These are phyloP conservation scores for Spilosoma lubricipeda DNA, from an alignment of 2,888 invertebrate genomes.

Conservation along the genomic window DNA sequence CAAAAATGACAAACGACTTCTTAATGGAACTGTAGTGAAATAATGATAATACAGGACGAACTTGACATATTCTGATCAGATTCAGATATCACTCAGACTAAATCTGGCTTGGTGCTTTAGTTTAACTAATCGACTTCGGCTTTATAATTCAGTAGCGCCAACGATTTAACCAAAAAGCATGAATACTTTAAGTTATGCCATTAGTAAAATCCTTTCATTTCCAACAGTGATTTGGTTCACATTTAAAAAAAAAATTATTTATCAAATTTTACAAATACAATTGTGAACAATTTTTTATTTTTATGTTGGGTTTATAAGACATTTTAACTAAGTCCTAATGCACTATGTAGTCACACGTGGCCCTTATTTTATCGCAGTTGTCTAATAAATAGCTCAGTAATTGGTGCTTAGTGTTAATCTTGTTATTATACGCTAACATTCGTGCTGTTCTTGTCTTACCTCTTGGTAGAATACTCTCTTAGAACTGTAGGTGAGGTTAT, in stretches of 20 bases:
- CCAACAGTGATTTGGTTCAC: not conserved
- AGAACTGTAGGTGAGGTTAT: slow-evolving; percentile 85
- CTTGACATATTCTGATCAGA: not conserved
- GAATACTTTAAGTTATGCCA: not conserved
- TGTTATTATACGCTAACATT: slow-evolving; percentile 11
- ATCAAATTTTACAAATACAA: too few relatives aligned
- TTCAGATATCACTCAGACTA: not conserved
- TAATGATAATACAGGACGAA: not conserved
- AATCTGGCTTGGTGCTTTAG: not conserved
- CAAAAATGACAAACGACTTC: not conserved
- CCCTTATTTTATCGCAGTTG: not conserved
- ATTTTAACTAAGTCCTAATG: not conserved
- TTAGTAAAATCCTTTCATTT: not conserved
- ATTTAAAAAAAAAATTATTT: not conserved
- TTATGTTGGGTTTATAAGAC: not conserved
- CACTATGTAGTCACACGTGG: not conserved
- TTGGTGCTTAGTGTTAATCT: slow-evolving; percentile 15
- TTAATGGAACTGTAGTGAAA: not conserved
- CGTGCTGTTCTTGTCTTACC: slow-evolving; percentile 63
- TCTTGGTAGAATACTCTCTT: slow-evolving; percentile 84
- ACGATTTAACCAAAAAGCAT: not conserved
- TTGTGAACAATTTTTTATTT: not conserved
- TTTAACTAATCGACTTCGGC: not conserved
- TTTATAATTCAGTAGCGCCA: not conserved
- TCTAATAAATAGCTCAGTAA: not conserved